These are phyloP conservation scores for Athripsodes cinereus DNA, from an alignment of 2,888 invertebrate species.

Conservation along the genomic window DNA sequence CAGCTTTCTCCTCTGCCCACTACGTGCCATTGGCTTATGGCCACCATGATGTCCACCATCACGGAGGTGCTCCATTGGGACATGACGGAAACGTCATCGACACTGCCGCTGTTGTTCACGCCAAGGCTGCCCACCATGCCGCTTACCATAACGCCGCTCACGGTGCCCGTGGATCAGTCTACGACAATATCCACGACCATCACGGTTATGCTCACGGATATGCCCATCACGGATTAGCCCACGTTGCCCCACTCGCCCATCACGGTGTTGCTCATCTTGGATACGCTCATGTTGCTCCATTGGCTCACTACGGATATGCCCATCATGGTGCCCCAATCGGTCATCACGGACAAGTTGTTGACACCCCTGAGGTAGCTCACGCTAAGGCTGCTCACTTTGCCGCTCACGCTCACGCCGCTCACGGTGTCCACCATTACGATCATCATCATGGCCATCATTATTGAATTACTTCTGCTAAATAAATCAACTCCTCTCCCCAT, in stretches of 20 bases:
- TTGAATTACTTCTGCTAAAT: neutral
- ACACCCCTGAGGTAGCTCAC: constrained; percentile 55
- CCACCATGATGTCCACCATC: constrained; percentile 1
- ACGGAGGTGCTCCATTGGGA: constrained; percentile 13
- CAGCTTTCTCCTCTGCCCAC: constrained; percentile 30
- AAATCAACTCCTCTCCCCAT: neutral
- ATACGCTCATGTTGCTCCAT: neutral
- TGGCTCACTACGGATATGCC: constrained; percentile 17
- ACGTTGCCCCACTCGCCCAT: neutral
- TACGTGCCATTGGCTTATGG: neutral
- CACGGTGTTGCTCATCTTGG: neutral
- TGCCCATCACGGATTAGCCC: constrained; percentile 6
- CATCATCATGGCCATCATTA: constrained; percentile 1
- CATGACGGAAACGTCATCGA: constrained; percentile 13
- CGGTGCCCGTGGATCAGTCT: constrained; percentile 29
- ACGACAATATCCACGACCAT: constrained; percentile 26
- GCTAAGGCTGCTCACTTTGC: constrained; percentile 54
- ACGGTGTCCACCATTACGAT: constrained; percentile 1
- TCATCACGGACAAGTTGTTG: constrained; percentile 4
- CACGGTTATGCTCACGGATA: constrained; percentile 16
- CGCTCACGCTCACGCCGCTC: constrained; percentile 5
- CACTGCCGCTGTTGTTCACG: constrained; percentile 56
- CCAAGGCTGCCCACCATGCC: constrained; percentile 39
- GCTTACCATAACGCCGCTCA: constrained; percentile 24
- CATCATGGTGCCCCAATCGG: constrained; percentile 7